Base-by-base conservation (phyloP, 2,113 vertebrate species). In the Cephalopholis sonnerati region DNA sequence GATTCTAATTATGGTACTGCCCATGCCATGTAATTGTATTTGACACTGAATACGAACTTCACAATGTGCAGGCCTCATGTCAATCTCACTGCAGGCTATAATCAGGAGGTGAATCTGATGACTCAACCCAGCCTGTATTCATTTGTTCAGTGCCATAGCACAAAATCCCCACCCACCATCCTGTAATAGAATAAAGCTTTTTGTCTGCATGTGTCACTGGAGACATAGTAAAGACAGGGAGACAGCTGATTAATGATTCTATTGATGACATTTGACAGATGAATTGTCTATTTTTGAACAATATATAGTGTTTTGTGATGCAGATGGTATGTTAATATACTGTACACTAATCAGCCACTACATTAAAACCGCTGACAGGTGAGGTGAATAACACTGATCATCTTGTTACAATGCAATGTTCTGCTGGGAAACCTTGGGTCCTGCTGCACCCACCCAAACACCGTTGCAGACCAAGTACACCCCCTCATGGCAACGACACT, bases 71-170 rank as follows among this genome's bases (percentile, higher is more conserved):
- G 85, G 77, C 87, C 82, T 87, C 79, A 86, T 87, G 91, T 94
- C 92, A 93, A 24, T 90, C 90, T 83, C 27, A 55, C 78, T 81
- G 81, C 68, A 78, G 82, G 85, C 91, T 89, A 75, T 91, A 93
- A 94, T 93, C 91, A 85, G 73, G 90, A 88, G 91, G 88, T 91
- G 92, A 91, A 92, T 91, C 83, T 64, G 77, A 90, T 91, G 87
- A 90, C 81, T 91, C 87, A 87, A 82, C 81, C 77, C 71, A 61
- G 84, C 74, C 79, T 79, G 89, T 51, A 79, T 90, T 91, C 84
- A 93, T 90, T 80, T 87, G 75, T 87, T 90, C 88, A 59, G 79
- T 79, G 82, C 85, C 71, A 80, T 75, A 69, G 84, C 65, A 27
- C 89, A 71, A 66, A 80, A 81, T 90, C 79, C 55, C 89, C 88